phyloP scores from a whole-genome alignment of 2,113 vertebrate genomes.

The Psittacula cyanocephala region DNA sequence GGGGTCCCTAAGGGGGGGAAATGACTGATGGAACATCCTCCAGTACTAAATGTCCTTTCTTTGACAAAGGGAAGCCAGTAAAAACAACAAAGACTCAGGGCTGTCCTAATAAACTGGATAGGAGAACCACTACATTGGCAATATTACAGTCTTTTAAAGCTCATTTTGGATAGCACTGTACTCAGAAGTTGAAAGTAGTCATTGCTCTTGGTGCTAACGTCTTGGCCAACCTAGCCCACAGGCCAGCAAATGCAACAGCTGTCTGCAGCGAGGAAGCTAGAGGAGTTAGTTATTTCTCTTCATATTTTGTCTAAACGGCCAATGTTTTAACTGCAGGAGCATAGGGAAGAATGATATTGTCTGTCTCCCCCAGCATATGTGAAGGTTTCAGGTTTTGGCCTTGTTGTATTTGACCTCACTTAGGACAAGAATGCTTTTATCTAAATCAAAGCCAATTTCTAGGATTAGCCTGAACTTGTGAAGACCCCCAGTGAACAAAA shows the following conservation, averaged over 20 bases:
- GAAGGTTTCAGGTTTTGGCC: conserved; percentile 47
- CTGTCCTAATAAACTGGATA: not conserved
- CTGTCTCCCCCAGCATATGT: conserved; percentile 35
- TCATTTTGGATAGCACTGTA: not conserved
- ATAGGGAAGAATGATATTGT: conserved; percentile 9
- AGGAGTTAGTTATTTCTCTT: not conserved
- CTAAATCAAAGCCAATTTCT: conserved; percentile 66
- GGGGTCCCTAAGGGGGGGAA: not conserved
- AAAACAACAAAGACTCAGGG: not conserved
- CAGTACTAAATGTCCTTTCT: not conserved
- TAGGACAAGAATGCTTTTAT: conserved; percentile 65
- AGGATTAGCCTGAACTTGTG: conserved; percentile 51
- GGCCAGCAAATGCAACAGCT: not conserved
- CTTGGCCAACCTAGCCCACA: not conserved
- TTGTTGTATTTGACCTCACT: conserved; percentile 46
- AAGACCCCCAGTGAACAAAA: conserved; percentile 58
- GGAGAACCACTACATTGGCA: not conserved
- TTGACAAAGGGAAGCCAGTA: not conserved
- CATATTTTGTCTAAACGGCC: not conserved
- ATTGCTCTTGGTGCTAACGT: not conserved
- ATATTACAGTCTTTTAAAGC: not conserved
- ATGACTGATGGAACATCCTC: not conserved
- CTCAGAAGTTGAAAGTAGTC: not conserved
- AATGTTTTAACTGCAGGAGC: not conserved
- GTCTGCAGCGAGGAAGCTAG: not conserved